These are phyloP conservation scores for Trematomus bernacchii DNA, from an alignment of 2,797 vertebrate species.

Conservation along the genomic window DNA sequence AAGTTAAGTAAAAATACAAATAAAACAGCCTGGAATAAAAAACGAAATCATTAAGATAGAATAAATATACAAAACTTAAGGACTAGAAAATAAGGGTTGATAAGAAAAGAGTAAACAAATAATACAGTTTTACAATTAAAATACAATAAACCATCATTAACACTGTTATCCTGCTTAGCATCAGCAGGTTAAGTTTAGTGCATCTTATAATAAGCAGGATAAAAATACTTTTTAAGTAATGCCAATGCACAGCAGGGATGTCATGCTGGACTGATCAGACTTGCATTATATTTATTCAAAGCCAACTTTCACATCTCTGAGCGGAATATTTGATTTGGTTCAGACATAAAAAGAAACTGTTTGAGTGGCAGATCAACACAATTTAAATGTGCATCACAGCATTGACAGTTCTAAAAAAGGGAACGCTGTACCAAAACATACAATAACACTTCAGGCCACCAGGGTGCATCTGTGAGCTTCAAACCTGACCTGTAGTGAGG, in stretches of 20 bases:
- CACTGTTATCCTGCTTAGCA: constrained; percentile 16
- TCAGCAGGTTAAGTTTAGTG: constrained; percentile 43
- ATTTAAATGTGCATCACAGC: background rate
- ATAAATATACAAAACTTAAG: too few species aligned
- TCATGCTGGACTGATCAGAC: background rate
- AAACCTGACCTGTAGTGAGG: constrained; percentile 94
- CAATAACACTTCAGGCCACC: constrained; percentile 42
- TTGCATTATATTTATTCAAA: background rate
- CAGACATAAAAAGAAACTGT: background rate
- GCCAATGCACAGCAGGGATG: background rate
- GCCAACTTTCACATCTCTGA: background rate
- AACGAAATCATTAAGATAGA: too few species aligned
- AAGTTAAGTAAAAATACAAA: too few species aligned
- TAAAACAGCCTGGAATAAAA: too few species aligned
- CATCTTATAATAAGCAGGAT: background rate
- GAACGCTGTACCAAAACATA: background rate
- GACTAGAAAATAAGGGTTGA: too few species aligned
- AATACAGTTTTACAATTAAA: too few species aligned
- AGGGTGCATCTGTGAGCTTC: constrained; percentile 60
- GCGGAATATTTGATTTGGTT: background rate
- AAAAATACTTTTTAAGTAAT: background rate
- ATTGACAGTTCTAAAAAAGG: background rate
- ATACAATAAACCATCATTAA: background rate
- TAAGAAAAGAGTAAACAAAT: too few species aligned
- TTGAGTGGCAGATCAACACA: background rate